A percentile compares a stretch with the other conserved stretches of the same genome.
Conservation (phyloP, 2,797 vertebrate genomes). For the Macrochelys suwanniensis region DNA sequence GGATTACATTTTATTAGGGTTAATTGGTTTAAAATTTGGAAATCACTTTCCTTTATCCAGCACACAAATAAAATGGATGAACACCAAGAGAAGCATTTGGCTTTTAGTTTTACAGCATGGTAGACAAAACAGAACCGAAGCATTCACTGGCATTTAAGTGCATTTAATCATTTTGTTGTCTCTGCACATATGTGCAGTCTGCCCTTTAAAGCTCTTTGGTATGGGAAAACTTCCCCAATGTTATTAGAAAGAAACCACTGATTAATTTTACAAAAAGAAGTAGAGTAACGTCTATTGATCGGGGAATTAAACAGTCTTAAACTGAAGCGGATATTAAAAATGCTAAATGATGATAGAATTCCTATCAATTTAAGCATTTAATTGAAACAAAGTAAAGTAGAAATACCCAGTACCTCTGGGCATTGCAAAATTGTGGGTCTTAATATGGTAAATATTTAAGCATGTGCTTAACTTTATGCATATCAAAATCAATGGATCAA, state of each 20-base stretch:
- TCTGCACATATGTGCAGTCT: background rate
- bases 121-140: background rate
- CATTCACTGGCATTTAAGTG: background rate
- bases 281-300: background rate
- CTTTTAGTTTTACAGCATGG: background rate
- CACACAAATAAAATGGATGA: background rate
- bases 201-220: background rate
- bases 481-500: background rate
- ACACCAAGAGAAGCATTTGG: background rate
- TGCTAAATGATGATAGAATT: background rate
- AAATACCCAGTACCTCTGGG: background rate
- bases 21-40: background rate
- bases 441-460: background rate
- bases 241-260: background rate
- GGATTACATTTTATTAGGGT: background rate
- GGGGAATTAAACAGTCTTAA: constrained; percentile 6
- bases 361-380: background rate
- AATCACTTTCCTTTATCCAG: background rate
- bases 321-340: background rate
- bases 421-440: background rate
- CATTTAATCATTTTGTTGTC: background rate
- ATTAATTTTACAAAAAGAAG: constrained; percentile 9
- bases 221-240: background rate
- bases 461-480: background rate
- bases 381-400: background rate